Percentiles rank a stretch among this genome's conserved stretches.
Conservation (phyloP, 37 sponge, comb jelly and placozoan species). For the Halisarca cf. caerulea region DNA sequence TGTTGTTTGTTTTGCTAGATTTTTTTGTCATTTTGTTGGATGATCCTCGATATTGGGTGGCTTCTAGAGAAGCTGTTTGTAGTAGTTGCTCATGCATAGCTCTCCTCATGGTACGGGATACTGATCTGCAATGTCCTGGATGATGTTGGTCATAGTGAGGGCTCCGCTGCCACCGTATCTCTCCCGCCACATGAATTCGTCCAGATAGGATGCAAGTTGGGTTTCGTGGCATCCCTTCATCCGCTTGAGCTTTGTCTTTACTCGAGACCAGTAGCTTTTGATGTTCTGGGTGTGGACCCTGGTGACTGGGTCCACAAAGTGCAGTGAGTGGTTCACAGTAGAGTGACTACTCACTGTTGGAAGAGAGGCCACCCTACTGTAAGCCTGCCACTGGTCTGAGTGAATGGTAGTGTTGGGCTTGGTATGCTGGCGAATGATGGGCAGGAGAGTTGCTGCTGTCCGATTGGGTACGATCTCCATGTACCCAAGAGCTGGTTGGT, state of each 20-base stretch:
- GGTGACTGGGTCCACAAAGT: slow-evolving; percentile 57
- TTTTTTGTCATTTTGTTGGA: too few species aligned
- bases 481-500: slow-evolving; percentile 49
- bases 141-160: neutral
- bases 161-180: slow-evolving; percentile 26
- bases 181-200: slow-evolving; percentile 80
- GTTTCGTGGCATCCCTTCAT: slow-evolving; percentile 52
- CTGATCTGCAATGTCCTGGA: slow-evolving; percentile 38
- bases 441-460: slow-evolving; percentile 62
- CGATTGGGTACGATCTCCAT: slow-evolving; percentile 60
- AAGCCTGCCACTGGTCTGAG: slow-evolving; percentile 66
- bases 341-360: slow-evolving; percentile 43
- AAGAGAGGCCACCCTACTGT: slow-evolving; percentile 24
- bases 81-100: too few species aligned
- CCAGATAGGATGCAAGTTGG: slow-evolving; percentile 58
- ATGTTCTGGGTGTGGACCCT: slow-evolving; percentile 65
- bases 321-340: slow-evolving; percentile 60
- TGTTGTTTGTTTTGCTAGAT: too few species aligned
- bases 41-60: too few species aligned
- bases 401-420: slow-evolving; percentile 48
- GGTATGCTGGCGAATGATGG: slow-evolving; percentile 60
- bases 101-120: too few species aligned
- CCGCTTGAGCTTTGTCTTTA: slow-evolving; percentile 53
- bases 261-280: slow-evolving; percentile 67
- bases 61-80: too few species aligned